phyloP scores from a whole-genome alignment of 1,140 invertebrate species.

The Harpegnathos saltator region DNA sequence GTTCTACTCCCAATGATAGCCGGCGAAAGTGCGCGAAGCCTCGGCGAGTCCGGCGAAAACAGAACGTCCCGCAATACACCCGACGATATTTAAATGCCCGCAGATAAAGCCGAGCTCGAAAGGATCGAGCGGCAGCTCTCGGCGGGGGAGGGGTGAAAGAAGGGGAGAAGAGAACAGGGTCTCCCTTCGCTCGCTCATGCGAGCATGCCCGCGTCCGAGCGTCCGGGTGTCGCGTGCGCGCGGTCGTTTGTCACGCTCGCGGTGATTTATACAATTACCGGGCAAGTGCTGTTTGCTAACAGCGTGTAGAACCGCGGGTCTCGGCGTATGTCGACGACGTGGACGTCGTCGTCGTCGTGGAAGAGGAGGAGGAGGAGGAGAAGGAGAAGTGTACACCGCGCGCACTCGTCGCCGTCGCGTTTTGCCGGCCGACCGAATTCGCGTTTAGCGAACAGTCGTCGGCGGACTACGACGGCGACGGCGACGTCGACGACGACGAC shows the following conservation, averaged over 20 bases:
- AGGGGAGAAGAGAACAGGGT: slow-evolving; percentile 28
- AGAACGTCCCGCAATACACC: background rate
- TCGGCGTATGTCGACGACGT: slow-evolving; percentile 10
- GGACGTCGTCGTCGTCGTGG: background rate
- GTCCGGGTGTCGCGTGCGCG: slow-evolving; percentile 27
- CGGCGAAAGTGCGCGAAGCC: background rate
- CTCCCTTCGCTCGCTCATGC: slow-evolving; percentile 8
- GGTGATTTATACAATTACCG: slow-evolving; percentile 73
- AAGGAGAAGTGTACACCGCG: background rate
- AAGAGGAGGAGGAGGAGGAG: too few species aligned
- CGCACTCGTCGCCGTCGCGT: slow-evolving; percentile 11
- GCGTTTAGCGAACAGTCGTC: slow-evolving; percentile 44
- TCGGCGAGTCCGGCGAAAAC: background rate
- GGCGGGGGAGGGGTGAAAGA: too few species aligned
- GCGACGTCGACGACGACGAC: background rate
- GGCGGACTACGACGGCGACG: background rate
- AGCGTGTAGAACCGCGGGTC: slow-evolving; percentile 50
- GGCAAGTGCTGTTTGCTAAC: slow-evolving; percentile 70
- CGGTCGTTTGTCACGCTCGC: slow-evolving; percentile 66
- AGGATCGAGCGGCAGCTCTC: background rate
- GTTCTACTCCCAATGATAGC: background rate
- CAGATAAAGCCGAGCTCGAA: background rate
- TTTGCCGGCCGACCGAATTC: slow-evolving; percentile 48
- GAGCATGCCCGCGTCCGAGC: slow-evolving; percentile 39
- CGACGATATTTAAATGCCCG: slow-evolving; percentile 17